A percentile compares a stretch with the other conserved stretches of the same genome.
Conservation (phyloP, 2,113 vertebrate species). For the Galbula dea region DNA sequence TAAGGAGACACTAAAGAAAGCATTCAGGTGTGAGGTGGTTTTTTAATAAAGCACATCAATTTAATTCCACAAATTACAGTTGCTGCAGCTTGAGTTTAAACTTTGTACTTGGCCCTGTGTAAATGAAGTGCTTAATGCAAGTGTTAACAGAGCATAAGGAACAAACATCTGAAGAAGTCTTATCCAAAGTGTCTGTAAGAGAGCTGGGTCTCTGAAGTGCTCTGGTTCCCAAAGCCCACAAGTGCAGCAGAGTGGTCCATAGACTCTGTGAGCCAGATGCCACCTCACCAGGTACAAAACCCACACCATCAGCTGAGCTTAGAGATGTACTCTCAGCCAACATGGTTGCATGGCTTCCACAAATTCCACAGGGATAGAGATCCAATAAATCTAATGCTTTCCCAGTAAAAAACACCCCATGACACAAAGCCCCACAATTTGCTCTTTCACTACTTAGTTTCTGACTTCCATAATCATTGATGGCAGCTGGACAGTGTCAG, state of each 20-base stretch:
- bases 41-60: background rate
- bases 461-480: background rate
- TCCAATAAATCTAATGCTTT: background rate
- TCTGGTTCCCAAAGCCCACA: fast-evolving
- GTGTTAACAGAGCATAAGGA: background rate
- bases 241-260: background rate
- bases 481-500: background rate
- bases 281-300: background rate
- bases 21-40: slow-evolving; percentile 22
- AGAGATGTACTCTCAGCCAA: background rate
- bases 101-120: background rate
- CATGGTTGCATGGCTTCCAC: too few species aligned
- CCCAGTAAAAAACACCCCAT: background rate
- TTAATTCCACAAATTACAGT: background rate
- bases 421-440: too few species aligned
- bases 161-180: background rate
- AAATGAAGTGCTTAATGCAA: background rate
- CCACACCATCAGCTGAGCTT: fast-evolving
- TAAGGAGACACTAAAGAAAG: background rate
- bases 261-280: fast-evolving
- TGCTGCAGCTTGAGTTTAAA: background rate
- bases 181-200: too few species aligned
- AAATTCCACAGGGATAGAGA: too few species aligned
- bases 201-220: too few species aligned
- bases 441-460: background rate